These are phyloP conservation scores for Cheilosia soror DNA, from an alignment of 2,888 invertebrate species.

Conservation along the genomic window DNA sequence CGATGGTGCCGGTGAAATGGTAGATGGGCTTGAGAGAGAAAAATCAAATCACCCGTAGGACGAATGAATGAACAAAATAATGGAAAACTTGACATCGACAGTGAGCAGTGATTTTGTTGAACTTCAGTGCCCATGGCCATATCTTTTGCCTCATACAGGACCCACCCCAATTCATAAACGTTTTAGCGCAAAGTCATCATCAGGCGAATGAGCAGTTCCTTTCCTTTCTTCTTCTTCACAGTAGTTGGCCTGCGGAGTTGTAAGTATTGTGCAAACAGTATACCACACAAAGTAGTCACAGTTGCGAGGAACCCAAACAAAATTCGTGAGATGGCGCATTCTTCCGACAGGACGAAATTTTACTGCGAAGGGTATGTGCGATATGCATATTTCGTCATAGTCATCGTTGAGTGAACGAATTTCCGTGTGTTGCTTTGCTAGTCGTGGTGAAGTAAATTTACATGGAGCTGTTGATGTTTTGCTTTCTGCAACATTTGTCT, in stretches of 20 bases:
- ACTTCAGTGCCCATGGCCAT: constrained; percentile 30
- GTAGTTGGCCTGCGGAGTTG: constrained; percentile 38
- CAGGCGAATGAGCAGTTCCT: constrained; percentile 60
- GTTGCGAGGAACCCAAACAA: constrained; percentile 49
- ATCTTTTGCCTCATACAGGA: background rate
- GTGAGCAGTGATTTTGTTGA: constrained; percentile 71
- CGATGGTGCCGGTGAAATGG: constrained; percentile 5
- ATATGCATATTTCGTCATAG: constrained; percentile 56
- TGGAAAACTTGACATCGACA: constrained; percentile 74
- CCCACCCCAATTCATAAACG: constrained; percentile 63
- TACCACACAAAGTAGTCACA: constrained; percentile 63
- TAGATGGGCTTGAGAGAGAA: constrained; percentile 15
- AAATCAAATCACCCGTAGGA: constrained; percentile 73
- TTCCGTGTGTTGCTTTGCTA: constrained; percentile 19
- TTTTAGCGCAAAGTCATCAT: constrained; percentile 72
- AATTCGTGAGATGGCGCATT: constrained; percentile 66
- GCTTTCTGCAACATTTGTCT: constrained; percentile 71
- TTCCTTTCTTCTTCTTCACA: background rate
- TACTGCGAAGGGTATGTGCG: constrained; percentile 25
- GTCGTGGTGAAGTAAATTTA: constrained; percentile 24
- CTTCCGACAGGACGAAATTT: constrained; percentile 42
- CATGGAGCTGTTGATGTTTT: constrained; percentile 58
- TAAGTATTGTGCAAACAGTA: constrained; percentile 70
- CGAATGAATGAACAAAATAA: constrained; percentile 75
- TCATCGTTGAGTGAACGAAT: constrained; percentile 55